Evolutionary conservation across 2,797 vertebrate species (phyloP).

Genomic region (Neoniphon sammara): DNA sequence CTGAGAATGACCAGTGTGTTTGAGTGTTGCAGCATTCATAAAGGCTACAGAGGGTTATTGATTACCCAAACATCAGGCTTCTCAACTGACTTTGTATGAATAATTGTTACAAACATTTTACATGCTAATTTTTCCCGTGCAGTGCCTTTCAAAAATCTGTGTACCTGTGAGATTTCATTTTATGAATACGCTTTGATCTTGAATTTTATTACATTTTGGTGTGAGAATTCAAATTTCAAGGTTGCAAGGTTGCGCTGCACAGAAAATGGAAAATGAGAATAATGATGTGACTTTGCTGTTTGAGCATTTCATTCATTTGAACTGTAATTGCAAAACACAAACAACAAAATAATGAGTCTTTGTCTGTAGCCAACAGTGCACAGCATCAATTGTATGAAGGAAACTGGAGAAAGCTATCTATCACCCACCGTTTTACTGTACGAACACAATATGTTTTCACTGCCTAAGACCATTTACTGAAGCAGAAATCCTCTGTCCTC

Average conservation of each 20-base stretch:
- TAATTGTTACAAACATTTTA: too few relatives aligned
- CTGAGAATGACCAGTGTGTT: not conserved
- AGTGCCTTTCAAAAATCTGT: not conserved
- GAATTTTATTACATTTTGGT: not conserved
- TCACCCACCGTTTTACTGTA: constrained; percentile 36
- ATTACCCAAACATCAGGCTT: too few relatives aligned
- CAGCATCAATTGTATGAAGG: constrained; percentile 29
- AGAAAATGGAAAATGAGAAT: constrained; percentile 42
- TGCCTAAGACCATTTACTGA: constrained; percentile 34
- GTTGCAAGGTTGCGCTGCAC: constrained; percentile 17
- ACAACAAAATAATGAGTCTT: constrained; percentile 63
- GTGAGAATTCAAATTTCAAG: constrained; percentile 15
- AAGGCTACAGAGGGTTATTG: too few relatives aligned
- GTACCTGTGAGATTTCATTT: not conserved
- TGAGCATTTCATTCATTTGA: constrained; percentile 60
- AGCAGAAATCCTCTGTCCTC: constrained; percentile 44
- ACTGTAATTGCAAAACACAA: constrained; percentile 48
- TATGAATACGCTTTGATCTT: constrained; percentile 4
- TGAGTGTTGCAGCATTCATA: not conserved
- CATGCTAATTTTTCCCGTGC: too few relatives aligned
- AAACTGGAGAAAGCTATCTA: constrained; percentile 34
- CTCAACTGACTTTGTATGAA: too few relatives aligned
- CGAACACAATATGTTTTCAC: constrained; percentile 47
- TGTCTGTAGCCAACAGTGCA: not conserved
- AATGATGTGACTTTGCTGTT: constrained; percentile 40